These are phyloP conservation scores for Eudemis profundana DNA, from an alignment of 2,888 invertebrate genomes.

Conservation along the genomic window DNA sequence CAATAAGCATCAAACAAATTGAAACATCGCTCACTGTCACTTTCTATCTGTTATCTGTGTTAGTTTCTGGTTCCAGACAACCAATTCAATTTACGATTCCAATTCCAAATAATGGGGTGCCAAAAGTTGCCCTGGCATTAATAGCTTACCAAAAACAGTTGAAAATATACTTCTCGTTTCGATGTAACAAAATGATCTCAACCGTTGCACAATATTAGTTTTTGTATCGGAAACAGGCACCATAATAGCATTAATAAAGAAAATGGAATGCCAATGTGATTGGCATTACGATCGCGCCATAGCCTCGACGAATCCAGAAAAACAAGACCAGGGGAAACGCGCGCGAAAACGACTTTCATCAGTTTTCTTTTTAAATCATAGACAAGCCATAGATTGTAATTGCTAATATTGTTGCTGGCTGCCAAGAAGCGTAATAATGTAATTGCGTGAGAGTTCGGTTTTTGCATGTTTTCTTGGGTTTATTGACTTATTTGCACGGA, in stretches of 20 bases:
- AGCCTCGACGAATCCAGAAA: slow-evolving; percentile 49
- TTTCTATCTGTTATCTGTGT: background rate
- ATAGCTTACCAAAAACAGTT: too few species aligned
- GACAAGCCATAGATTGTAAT: slow-evolving; percentile 32
- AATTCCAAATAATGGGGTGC: background rate
- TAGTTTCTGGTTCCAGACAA: background rate
- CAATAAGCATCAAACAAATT: background rate
- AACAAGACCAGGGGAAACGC: slow-evolving; percentile 56
- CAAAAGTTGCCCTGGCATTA: too few species aligned
- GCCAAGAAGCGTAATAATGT: slow-evolving; percentile 28
- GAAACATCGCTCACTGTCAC: slow-evolving; percentile 4
- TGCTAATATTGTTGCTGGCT: slow-evolving; percentile 26
- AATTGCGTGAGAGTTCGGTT: slow-evolving; percentile 34
- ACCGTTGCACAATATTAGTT: slow-evolving; percentile 28
- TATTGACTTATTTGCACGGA: slow-evolving; percentile 35
- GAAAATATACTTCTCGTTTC: background rate
- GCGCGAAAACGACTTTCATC: slow-evolving; percentile 54
- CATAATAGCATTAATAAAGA: slow-evolving; percentile 25
- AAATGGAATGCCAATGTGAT: slow-evolving; percentile 28
- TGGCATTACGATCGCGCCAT: slow-evolving; percentile 32
- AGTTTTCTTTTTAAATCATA: slow-evolving; percentile 57
- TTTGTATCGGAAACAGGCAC: slow-evolving; percentile 24
- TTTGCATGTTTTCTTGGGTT: slow-evolving; percentile 26
- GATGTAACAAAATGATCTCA: slow-evolving; percentile 15
- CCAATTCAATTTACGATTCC: background rate